Evolutionary conservation across 2,113 vertebrate species (phyloP), one percentile per base, ranked within the genome.

Genomic region (Hucho hucho): DNA sequence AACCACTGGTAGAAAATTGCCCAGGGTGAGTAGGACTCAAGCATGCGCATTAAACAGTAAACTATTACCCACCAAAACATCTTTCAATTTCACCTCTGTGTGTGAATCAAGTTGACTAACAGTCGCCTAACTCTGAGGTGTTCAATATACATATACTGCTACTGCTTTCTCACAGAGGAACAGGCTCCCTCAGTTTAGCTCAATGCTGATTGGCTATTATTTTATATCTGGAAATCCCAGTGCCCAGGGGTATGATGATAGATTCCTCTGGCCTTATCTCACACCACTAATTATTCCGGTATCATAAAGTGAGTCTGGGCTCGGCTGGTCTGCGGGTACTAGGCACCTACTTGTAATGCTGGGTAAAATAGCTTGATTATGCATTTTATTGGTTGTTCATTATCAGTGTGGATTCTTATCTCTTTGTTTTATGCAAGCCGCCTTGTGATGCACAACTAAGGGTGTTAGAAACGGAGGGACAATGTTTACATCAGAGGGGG

Each of bases 221-320:
- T 12, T 43, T 43, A 43, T 3, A 43, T 43, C 49, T 22, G 67
- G 81, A 88, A 84, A 85, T 76, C 83, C 75, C 14, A 4, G 49
- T 24, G 73, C 76, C 81, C 79, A 18, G 56, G 37, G 75, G 78
- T 76, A 72, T n/a, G 63, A 79, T 91, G 89, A 92, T 86, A 84
- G 86, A 92, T 90, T 81, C 76, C 84, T 72, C n/a, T 16, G 7
- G 72, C 75, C 88, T 88, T 90, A 91, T 92, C 90, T 84, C 63
- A 58, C 72, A 13, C 13, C 71, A 72, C 82, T 86, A 87, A 90
- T 89, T 91, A 87, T 85, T 88, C 86, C 75, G 84, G 77, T 74
- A 74, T 87, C 74, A 53, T 67, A 81, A 83, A 65, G 6, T 32
- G 32, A 32, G 68, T 64, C 64, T 16, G 65, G 47, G 75, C 32